Conservation (phyloP, 2,113 vertebrate genomes). For the Calidris pygmaea region DNA sequence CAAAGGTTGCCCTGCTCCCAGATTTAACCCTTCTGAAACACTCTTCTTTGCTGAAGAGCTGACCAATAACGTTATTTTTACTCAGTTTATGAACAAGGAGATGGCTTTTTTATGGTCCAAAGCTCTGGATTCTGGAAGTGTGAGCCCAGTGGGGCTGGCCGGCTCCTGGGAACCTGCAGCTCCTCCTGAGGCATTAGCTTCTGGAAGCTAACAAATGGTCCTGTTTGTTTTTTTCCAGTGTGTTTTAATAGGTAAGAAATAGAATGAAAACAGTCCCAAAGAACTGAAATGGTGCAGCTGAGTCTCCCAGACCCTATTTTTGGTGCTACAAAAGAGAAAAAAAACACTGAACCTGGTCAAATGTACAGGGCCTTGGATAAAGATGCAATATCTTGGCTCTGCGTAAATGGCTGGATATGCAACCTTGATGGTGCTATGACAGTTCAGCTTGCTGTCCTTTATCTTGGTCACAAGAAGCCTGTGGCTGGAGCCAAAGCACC, state of each 20-base stretch:
- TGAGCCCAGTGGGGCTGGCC: background rate
- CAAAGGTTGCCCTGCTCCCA: background rate
- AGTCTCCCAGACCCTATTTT: background rate
- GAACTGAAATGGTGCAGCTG: background rate
- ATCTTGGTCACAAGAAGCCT: slow-evolving; percentile 34
- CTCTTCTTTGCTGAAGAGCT: background rate
- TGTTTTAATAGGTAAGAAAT: background rate
- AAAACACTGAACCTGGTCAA: background rate
- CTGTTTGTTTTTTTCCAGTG: background rate
- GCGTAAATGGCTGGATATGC: background rate
- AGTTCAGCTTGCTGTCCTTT: background rate
- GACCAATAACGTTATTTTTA: background rate
- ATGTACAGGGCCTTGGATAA: background rate
- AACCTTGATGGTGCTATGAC: background rate
- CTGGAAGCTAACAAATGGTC: background rate
- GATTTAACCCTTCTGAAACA: background rate
- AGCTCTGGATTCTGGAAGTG: background rate
- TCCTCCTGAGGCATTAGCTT: background rate
- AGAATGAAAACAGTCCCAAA: background rate
- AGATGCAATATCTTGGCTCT: background rate
- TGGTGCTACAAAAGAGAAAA: background rate
- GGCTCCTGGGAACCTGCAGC: background rate
- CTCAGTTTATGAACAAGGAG: background rate
- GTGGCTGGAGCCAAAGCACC: background rate
- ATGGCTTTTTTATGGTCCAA: background rate